Evolutionary conservation across 2,888 invertebrate genomes (phyloP), one percentile per base, ranked within the genome.

Genomic region (Bedellia somnulentella): DNA sequence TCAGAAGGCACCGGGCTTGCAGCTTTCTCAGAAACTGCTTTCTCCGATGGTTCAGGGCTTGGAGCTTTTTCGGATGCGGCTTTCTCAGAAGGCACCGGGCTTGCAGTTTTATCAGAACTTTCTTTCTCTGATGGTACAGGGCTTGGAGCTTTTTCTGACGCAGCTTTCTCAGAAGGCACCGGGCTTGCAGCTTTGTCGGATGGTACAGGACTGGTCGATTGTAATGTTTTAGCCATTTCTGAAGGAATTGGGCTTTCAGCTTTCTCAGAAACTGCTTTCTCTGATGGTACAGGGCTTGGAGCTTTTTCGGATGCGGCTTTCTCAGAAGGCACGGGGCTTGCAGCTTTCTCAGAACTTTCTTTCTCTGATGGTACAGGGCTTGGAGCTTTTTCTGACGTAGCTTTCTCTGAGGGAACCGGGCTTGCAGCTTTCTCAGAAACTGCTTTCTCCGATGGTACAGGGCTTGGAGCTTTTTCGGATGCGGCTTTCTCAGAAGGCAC

Each of bases 271-370:
- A 6, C 18, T 18, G 18, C 18, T 9, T 38, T 44, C 38, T 37
- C 37, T 31, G 12, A 34, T 5, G 27, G 45, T 29, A 17, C 5
- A 37, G 33, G 4, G 32, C 27, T 23, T 36, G 36, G 27, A 41
- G 38, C 17, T 37, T 37, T 10, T 39, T 26, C 3, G 34, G 18
- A 18, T 9, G 9, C 5, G 9, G 18, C 18, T 9, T 18, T 18
- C 9, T 18, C 18, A 18, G 18, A 18, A 18, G 18, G 18, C 5
- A 24, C 11, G 5, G 24, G 24, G 8, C 27, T 14, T 4, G 13
- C 3, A 5, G 13, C 27, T 6, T 25, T 14, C 15, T 25, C 25
- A 15, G 25, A 13, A 25, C 14, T n/a, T 10, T 6, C 8, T 9
- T 18, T 18, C 9, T 18, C 18, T 18, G 18, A 18, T 10, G 24